Percentiles rank a stretch among this genome's conserved stretches.
Evolutionary conservation across 2,888 invertebrate species (phyloP).

Genomic region (Limenitis arthemis): DNA sequence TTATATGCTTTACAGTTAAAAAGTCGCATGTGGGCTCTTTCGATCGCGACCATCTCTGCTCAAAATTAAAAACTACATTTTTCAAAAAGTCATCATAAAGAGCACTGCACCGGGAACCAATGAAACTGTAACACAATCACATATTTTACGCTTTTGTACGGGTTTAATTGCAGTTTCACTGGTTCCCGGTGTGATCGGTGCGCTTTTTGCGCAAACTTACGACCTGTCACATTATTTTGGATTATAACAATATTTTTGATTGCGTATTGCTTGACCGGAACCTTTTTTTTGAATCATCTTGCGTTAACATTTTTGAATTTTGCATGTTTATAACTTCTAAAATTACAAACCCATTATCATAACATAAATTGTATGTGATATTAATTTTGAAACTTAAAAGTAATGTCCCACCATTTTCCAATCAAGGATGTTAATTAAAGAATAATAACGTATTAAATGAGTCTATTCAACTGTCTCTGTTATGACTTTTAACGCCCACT

Average conservation of each 20-base stretch:
- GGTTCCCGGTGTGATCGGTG: conserved; percentile 37
- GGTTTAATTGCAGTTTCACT: conserved; percentile 65
- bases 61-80: conserved; percentile 68
- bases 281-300: conserved; percentile 31
- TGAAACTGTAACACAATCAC: conserved; percentile 65
- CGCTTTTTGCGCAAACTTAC: conserved; percentile 55
- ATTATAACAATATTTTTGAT: conserved; percentile 60
- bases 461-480: conserved; percentile 35
- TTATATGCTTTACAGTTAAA: conserved; percentile 67
- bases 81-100: conserved; percentile 71
- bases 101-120: no score
- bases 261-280: conserved; percentile 44
- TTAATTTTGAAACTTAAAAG: not conserved
- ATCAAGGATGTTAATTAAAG: not conserved
- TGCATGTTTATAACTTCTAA: conserved; percentile 28
- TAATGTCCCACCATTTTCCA: not conserved
- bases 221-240: conserved; percentile 59
- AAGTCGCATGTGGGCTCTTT: conserved; percentile 51
- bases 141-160: conserved; percentile 67
- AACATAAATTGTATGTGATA: conserved; percentile 6
- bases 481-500: conserved; percentile 38
- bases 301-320: conserved; percentile 23
- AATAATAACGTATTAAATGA: not conserved
- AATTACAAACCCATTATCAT: conserved; percentile 19
- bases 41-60: conserved; percentile 46